These are phyloP conservation scores for Botrylloides violaceus DNA, from an alignment of 23 tunicate species.

Conservation along the genomic window DNA sequence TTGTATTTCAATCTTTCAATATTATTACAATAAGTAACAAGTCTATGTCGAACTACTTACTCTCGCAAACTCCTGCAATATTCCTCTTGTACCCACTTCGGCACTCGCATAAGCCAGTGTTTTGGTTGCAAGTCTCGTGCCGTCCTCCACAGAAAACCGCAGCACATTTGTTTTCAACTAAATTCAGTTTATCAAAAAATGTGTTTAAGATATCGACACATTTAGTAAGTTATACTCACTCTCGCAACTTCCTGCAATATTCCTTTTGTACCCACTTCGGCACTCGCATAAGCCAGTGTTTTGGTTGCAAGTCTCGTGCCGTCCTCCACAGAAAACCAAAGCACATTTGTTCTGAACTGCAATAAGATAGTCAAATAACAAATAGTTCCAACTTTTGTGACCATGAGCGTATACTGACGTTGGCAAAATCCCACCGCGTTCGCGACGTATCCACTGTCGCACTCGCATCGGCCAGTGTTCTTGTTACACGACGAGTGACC, in stretches of 20 bases:
- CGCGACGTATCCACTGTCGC: background rate
- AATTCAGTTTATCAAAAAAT: background rate
- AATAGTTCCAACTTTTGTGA: background rate
- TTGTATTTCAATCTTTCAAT: too few relatives aligned
- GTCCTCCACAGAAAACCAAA: constrained; percentile 1
- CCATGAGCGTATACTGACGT: background rate
- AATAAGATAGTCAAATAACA: background rate
- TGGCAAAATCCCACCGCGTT: background rate
- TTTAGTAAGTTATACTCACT: background rate
- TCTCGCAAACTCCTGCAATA: background rate
- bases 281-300: background rate
- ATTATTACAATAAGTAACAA: too few relatives aligned
- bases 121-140: constrained; percentile 1
- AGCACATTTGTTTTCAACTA: background rate
- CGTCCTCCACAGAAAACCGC: background rate
- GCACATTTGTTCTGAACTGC: constrained; percentile 5
- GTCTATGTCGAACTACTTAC: constrained; percentile 1
- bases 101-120: background rate
- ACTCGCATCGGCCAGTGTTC: background rate
- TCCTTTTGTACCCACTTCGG: background rate
- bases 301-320: background rate
- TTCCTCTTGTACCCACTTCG: background rate
- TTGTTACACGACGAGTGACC: background rate
- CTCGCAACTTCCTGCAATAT: background rate
- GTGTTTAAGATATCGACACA: background rate